Evolutionary conservation across 2,797 vertebrate species (phyloP), one percentile per base, ranked within the genome.

Genomic region (Anabas testudineus): DNA sequence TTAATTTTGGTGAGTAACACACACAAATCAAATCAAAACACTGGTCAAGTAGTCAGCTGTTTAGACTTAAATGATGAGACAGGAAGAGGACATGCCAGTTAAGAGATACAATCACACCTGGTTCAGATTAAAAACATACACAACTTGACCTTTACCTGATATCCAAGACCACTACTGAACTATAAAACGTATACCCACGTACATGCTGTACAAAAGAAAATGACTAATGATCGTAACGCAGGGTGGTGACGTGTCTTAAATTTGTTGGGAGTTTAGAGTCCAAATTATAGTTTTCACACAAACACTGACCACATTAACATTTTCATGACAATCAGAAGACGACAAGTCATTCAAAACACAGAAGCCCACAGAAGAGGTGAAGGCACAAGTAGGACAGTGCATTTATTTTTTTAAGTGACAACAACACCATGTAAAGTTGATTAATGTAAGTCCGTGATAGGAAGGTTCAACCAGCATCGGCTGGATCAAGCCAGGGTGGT

Each of bases 61-160:
- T 45, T 39, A 53, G 34, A 41, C 67, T 74, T 53, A 43, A 47
- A 64, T 36, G 7, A 43, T 3, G 59, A 56, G 57, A 51, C 14
- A 34, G 37, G 21, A 48, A 14, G 13, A 59, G 12, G 36, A 34
- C 85, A 90, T 87, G 80, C 77, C 43, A 34, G 74, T 84, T 82
- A 76, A 58, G 32, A 73, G 19, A 62, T 28, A 47, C 7, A 14
- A 55, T 49, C 36, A 71, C 39, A 46, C 39, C 21, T 15, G 19
- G 24, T 34, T 48, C 21, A 43, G 22, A 56, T 9, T 3, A 8
- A 24, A 54, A 22, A 34, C 10, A 47, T 21, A 26, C 7, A 54
- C 36, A 56, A 16, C 15, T 45, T 39, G 47, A 56, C 52, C 62
- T 45, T 39, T 47, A 56, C 52, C 62, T 14, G 57, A 71, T 18